These are phyloP conservation scores for Maccullochella peelii DNA, from an alignment of 2,113 vertebrate genomes.

Conservation along the genomic window DNA sequence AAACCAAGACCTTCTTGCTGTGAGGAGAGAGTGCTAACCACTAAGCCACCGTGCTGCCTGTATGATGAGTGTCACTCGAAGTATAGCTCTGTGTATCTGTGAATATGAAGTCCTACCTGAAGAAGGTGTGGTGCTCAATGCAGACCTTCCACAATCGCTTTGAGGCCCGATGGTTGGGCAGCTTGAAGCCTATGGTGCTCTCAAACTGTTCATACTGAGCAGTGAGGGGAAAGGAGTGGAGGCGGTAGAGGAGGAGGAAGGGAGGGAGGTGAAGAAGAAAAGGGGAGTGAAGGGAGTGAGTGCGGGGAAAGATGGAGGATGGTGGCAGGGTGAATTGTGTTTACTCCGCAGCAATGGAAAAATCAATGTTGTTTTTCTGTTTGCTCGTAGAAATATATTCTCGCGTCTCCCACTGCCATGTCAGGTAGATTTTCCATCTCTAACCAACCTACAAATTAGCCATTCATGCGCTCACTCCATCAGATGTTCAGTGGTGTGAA, in stretches of 20 bases:
- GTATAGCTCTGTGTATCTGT: neutral
- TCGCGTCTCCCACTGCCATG: slow-evolving; percentile 13
- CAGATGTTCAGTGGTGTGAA: slow-evolving; percentile 46
- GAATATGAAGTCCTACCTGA: slow-evolving; percentile 88
- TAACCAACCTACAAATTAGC: slow-evolving; percentile 52
- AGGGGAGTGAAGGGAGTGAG: slow-evolving; percentile 56
- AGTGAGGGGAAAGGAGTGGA: slow-evolving; percentile 51
- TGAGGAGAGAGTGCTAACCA: no score
- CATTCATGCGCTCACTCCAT: slow-evolving; percentile 20
- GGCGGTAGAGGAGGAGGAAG: slow-evolving; percentile 28
- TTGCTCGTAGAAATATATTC: slow-evolving; percentile 39
- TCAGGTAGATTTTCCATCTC: slow-evolving; percentile 48
- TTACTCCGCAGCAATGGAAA: slow-evolving; percentile 61
- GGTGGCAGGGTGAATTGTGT: slow-evolving; percentile 59
- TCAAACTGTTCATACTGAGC: slow-evolving; percentile 97
- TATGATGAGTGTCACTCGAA: neutral
- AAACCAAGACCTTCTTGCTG: no score
- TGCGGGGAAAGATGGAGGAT: slow-evolving; percentile 55
- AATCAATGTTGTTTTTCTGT: slow-evolving; percentile 62
- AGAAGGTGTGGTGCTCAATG: slow-evolving; percentile 99
- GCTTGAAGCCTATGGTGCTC: slow-evolving; percentile 99
- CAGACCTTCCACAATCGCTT: slow-evolving; percentile 99
- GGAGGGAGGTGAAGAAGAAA: slow-evolving; percentile 50
- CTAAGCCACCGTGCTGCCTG: no score
- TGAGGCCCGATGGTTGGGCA: slow-evolving; percentile 98